Evolutionary conservation across 2,797 vertebrate species (phyloP).

Genomic region (Gadopsis marmoratus): DNA sequence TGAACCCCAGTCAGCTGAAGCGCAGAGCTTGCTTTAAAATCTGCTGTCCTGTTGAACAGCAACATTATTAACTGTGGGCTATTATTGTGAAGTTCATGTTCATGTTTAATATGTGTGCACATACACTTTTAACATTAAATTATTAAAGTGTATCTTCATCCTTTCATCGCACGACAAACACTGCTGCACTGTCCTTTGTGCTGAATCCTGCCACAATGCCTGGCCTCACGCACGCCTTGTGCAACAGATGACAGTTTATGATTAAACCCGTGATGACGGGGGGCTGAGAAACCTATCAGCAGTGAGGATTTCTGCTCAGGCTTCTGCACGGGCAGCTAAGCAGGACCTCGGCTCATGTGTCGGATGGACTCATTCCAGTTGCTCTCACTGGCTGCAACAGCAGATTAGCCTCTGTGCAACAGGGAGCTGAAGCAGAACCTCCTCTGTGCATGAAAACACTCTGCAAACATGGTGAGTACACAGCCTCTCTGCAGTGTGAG

Average conservation of each 20-base stretch:
- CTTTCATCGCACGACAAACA: conserved; percentile 36
- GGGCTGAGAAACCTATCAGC: conserved; percentile 40
- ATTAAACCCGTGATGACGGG: conserved; percentile 63
- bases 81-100: conserved; percentile 1
- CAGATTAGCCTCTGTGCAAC: conserved; percentile 52
- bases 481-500: conserved; percentile 1
- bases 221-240: conserved; percentile 34
- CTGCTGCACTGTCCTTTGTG: not conserved
- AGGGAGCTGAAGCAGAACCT: conserved; percentile 47
- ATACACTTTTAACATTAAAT: not conserved
- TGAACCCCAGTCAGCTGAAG: conserved; percentile 42
- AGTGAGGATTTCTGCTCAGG: conserved; percentile 80
- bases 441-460: conserved; percentile 43
- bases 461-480: conserved; percentile 81
- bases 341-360: conserved; percentile 64
- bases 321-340: conserved; percentile 75
- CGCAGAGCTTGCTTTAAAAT: conserved; percentile 33
- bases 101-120: conserved; percentile 7
- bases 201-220: conserved; percentile 16
- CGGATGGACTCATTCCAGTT: conserved; percentile 67
- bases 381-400: conserved; percentile 47
- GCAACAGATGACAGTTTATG: conserved; percentile 57
- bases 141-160: not conserved
- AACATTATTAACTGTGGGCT: not conserved
- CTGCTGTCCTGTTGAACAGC: conserved; percentile 27